phyloP scores from a whole-genome alignment of 2,888 invertebrate species.

The Tubulanus polymorphus region DNA sequence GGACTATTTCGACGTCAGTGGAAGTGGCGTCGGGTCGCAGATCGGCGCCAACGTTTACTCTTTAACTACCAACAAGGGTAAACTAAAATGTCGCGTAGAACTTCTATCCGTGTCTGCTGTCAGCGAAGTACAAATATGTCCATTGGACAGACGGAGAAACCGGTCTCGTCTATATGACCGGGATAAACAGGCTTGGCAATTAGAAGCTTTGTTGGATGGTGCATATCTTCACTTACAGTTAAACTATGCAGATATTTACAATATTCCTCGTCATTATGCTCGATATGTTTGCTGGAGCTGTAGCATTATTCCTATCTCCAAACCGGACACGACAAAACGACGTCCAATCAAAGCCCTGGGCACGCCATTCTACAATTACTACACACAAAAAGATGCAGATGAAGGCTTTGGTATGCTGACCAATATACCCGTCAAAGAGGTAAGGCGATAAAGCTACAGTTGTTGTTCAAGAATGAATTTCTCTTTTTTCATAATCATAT shows the following conservation, averaged over 20 bases:
- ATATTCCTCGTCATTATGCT: conserved; percentile 74
- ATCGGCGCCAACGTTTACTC: conserved; percentile 33
- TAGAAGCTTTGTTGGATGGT: conserved; percentile 73
- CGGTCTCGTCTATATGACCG: conserved; percentile 67
- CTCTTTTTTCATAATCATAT: too few relatives aligned
- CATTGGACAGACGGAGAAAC: conserved; percentile 32
- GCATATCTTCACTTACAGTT: conserved; percentile 71
- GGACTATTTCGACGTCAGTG: conserved; percentile 40
- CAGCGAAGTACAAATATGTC: conserved; percentile 59
- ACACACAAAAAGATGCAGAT: conserved; percentile 73
- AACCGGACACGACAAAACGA: conserved; percentile 1
- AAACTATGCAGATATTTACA: conserved; percentile 56
- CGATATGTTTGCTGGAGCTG: conserved; percentile 53
- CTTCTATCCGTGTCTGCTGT: conserved; percentile 70
- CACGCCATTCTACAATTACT: conserved; percentile 74
- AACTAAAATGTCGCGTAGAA: conserved; percentile 67
- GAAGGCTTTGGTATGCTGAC: conserved; percentile 80
- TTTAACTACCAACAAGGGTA: conserved; percentile 33
- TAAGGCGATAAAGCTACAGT: too few relatives aligned
- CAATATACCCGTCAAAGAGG: conserved; percentile 69
- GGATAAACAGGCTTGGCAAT: conserved; percentile 75
- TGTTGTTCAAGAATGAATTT: too few relatives aligned
- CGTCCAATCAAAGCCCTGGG: conserved; percentile 63
- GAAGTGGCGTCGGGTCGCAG: conserved; percentile 37
- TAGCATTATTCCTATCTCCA: conserved; percentile 48